phyloP scores from a whole-genome alignment of 2,888 invertebrate species.

The Ptychoptera contaminata region DNA sequence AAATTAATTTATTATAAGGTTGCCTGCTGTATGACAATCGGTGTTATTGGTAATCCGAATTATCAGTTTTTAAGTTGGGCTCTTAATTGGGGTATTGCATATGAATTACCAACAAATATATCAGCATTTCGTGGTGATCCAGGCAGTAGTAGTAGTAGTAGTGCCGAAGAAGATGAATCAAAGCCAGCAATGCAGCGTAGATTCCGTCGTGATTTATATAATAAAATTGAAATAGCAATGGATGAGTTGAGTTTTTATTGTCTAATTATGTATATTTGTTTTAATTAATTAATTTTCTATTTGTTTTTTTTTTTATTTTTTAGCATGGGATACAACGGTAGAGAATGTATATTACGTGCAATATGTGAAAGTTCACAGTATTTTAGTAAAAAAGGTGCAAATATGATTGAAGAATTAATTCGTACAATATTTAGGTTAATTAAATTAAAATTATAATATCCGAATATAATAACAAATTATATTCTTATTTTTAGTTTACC shows the following conservation, averaged over 20 bases:
- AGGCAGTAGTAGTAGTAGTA: constrained; percentile 18
- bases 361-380: constrained; percentile 56
- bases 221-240: constrained; percentile 48
- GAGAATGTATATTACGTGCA: constrained; percentile 51
- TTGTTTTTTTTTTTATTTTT: constrained; percentile 17
- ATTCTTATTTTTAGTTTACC: constrained; percentile 40
- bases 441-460: neutral
- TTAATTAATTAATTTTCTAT: too few relatives aligned
- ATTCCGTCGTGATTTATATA: constrained; percentile 49
- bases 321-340: constrained; percentile 63
- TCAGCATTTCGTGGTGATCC: constrained; percentile 22
- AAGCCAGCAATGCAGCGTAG: constrained; percentile 37
- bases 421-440: constrained; percentile 52
- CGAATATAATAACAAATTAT: neutral
- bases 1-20: constrained; percentile 18
- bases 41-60: constrained; percentile 39
- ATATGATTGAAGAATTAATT: constrained; percentile 53
- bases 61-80: constrained; percentile 45
- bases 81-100: constrained; percentile 55
- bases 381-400: constrained; percentile 41
- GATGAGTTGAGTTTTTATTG: constrained; percentile 36
- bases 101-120: constrained; percentile 37
- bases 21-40: constrained; percentile 45
- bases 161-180: constrained; percentile 12
- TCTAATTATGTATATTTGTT: neutral